A percentile compares a stretch with the other conserved stretches of the same genome.
phyloP scores from a whole-genome alignment of 2,113 vertebrate genomes.

The Danionella cerebrum region DNA sequence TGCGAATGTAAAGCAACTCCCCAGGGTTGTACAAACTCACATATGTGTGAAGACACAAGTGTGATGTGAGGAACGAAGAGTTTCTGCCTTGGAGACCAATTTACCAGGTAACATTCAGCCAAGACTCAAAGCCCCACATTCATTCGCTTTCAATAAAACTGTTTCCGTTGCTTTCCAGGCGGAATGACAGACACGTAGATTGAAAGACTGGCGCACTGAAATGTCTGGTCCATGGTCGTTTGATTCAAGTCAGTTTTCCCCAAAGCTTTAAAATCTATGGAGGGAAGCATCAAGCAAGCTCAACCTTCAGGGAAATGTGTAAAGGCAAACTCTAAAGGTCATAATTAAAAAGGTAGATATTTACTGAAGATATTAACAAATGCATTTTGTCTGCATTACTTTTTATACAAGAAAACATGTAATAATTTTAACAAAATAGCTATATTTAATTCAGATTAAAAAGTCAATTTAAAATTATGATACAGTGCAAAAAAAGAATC shows the following conservation, averaged over 20 bases:
- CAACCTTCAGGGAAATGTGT: not conserved
- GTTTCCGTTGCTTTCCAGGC: not conserved
- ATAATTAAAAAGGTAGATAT: too few relatives aligned
- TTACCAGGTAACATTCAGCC: constrained; percentile 12
- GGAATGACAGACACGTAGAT: not conserved
- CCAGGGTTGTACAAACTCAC: not conserved
- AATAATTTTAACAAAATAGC: too few relatives aligned
- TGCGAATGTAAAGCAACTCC: not conserved
- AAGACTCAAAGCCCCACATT: not conserved
- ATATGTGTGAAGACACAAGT: not conserved
- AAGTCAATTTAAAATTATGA: too few relatives aligned
- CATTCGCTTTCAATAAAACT: not conserved
- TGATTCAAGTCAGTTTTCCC: not conserved
- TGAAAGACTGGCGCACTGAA: not conserved
- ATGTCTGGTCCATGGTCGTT: not conserved
- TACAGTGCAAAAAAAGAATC: too few relatives aligned
- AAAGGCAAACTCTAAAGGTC: too few relatives aligned
- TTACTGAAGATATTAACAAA: too few relatives aligned
- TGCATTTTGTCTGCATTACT: too few relatives aligned
- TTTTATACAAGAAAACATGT: too few relatives aligned
- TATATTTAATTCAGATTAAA: too few relatives aligned
- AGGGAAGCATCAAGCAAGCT: not conserved
- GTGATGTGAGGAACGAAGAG: not conserved
- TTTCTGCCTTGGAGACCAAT: constrained; percentile 1
- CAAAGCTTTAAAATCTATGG: not conserved